Base-by-base conservation (phyloP, 2,113 vertebrate genomes). In the Ceratotherium simum region DNA sequence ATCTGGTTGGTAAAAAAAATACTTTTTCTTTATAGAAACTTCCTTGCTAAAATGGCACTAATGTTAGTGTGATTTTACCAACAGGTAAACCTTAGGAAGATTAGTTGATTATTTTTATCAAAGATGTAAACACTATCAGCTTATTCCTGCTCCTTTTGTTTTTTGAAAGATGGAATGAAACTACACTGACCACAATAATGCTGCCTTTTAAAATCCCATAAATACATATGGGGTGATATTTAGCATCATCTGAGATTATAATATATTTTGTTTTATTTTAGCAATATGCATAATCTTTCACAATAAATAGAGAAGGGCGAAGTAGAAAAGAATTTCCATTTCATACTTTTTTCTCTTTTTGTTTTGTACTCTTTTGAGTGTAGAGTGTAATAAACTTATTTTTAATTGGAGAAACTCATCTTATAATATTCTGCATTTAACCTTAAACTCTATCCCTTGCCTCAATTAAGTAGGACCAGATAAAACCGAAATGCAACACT, bases 341-440 rank as follows among this genome's bases (percentile, higher is more conserved):
- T 91, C 8, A 4, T 51, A 48, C 0, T 4, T 54, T 75, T 51
- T 58, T 46, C 54, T 48, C 31, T 76, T 82, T 79, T 51, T 39
- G 54, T 27, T 76, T 75, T 76, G 27, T 51, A 60, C 31, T 48
- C 8, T 88, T 90, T 90, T 81, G 84, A 94, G 5, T 39, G 7
- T 91, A 69, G 11, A 78, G 4, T 46, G 9, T n/a, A 95, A 93
- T 31, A 54, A 78, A 79, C 13, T 87, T 90, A 54, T 69, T 90
- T 95, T 98, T 96, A 94, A 91, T 89, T 82, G 88, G 78, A 95
- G 62, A 25, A 65, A 65, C 20, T 89, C 16, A 91, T 85, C 20
- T 85, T 65, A 2, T 60, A 94, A 73, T 87, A 95, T 7, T 87
- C 75, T 86, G n/a, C 58, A 83, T 67, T 96, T 97, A 94, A 94